Percentiles rank a stretch among this genome's conserved stretches.
These are phyloP conservation scores for Brachyistius frenatus DNA, from an alignment of 2,113 vertebrate species.

Conservation along the genomic window DNA sequence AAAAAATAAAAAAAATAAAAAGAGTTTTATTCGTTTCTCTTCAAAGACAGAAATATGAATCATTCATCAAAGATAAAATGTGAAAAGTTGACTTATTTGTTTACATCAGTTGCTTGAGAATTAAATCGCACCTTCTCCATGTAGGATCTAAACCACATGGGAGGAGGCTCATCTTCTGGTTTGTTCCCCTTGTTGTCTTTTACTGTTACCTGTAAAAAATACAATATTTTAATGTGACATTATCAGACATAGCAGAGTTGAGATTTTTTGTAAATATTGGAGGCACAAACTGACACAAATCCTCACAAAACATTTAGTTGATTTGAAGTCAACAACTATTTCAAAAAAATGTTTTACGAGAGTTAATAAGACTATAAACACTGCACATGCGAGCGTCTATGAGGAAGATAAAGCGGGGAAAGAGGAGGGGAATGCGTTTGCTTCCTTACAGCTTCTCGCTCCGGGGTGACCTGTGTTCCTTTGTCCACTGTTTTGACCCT, in stretches of 20 bases:
- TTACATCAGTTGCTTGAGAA: too few relatives aligned
- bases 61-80: too few relatives aligned
- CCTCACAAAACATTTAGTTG: too few relatives aligned
- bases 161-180: conserved; percentile 88
- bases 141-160: conserved; percentile 95
- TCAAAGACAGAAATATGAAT: not conserved
- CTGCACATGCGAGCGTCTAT: too few relatives aligned
- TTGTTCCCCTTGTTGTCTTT: conserved; percentile 83
- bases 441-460: conserved; percentile 82
- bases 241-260: not conserved
- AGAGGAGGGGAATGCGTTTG: too few relatives aligned
- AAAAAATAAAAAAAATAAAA: not conserved
- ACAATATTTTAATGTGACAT: not conserved
- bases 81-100: too few relatives aligned
- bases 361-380: too few relatives aligned
- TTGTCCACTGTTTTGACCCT: conserved; percentile 87
- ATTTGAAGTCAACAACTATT: too few relatives aligned
- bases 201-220: conserved; percentile 68
- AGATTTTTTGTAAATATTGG: not conserved
- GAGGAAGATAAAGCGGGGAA: too few relatives aligned
- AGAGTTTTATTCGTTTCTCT: not conserved
- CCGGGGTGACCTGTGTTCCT: conserved; percentile 85
- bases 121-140: conserved; percentile 85
- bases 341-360: too few relatives aligned
- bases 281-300: not conserved